Evolutionary conservation across 1,140 invertebrate species (phyloP), one percentile per base, ranked within the genome.

Genomic region (Scaptomyza hsui): DNA sequence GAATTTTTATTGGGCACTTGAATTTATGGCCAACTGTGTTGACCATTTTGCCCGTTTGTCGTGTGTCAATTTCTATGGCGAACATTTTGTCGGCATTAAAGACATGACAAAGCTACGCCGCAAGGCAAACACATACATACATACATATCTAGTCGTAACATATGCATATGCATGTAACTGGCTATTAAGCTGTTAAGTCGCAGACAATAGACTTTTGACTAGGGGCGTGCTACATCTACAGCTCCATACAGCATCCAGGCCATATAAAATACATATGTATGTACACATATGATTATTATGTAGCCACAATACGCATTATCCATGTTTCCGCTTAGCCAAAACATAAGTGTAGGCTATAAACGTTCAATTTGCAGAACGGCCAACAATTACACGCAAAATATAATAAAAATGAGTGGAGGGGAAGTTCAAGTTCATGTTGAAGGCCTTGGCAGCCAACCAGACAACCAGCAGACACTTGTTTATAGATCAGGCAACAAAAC

Each of bases 1-100:
- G 82, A 86, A 88, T 61, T 78, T 88, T 88, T 88, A 88, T 88
- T 88, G 77, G 74, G 44, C 82, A 88, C 61, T 65, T 73, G 74
- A 88, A 88, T 88, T 88, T 88, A 88, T 88, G 76, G 76, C 60
- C 80, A 26, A 21, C 51, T 21, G 39, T 49, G 56, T 62, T 44
- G 49, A 19, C 37, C n/a, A 12, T 32, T 29, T 26, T 15, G 52
- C 19, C 52, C 37, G 59, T 56, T 29, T 65, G 68, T 71, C 68
- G 68, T 71, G 82, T 82, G 78, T 83, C 76, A 63, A 63, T 70
- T 70, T 69, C 55, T 70, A 24, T 39, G 13, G 44, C 64, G 9
- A 61, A 39, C 49, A 52, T 60, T 68, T 67, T 61, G 64, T 72
- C 60, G 59, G 53, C 53, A 41, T 61, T 42, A 55, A 60, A 35